Evolutionary conservation across 2,113 vertebrate genomes (phyloP).

Genomic region (Psilopogon haemacephalus): DNA sequence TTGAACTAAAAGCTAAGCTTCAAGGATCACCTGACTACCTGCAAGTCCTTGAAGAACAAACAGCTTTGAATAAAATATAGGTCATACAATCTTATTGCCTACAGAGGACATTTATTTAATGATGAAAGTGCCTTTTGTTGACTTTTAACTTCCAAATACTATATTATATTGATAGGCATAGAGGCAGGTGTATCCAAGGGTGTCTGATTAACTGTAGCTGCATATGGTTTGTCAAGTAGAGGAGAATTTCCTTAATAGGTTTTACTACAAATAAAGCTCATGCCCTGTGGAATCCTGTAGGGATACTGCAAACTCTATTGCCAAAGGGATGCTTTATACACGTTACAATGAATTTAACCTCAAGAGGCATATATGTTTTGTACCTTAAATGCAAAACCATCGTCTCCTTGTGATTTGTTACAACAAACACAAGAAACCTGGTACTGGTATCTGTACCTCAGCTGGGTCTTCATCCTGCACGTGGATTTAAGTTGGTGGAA

Average conservation of each 20-base stretch:
- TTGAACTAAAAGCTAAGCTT: conserved; percentile 97
- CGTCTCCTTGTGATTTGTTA: conserved; percentile 79
- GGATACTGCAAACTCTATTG: conserved; percentile 81
- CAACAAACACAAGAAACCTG: conserved; percentile 77
- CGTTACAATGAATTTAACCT: conserved; percentile 82
- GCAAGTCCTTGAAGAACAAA: conserved; percentile 98
- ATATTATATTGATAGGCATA: conserved; percentile 89
- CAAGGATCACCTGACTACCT: conserved; percentile 98
- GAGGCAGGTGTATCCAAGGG: conserved; percentile 83
- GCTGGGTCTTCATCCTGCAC: conserved; percentile 77
- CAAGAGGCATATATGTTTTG: conserved; percentile 84
- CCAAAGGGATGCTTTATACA: conserved; percentile 85
- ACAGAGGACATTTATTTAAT: conserved; percentile 83
- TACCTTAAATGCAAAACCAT: conserved; percentile 78
- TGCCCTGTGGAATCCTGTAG: conserved; percentile 77
- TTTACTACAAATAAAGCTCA: conserved; percentile 73
- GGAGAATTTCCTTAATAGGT: conserved; percentile 74
- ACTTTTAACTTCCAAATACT: conserved; percentile 89
- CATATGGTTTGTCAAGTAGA: conserved; percentile 69
- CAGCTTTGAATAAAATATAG: conserved; percentile 94
- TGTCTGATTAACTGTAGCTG: conserved; percentile 75
- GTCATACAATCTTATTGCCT: conserved; percentile 71
- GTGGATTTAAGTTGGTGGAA: conserved; percentile 78
- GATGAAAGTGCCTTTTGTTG: conserved; percentile 97
- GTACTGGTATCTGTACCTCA: conserved; percentile 71